Percentiles rank a stretch among this genome's conserved stretches.
Conservation (phyloP, 2,797 vertebrate genomes). For the Hydrolagus colliei region DNA sequence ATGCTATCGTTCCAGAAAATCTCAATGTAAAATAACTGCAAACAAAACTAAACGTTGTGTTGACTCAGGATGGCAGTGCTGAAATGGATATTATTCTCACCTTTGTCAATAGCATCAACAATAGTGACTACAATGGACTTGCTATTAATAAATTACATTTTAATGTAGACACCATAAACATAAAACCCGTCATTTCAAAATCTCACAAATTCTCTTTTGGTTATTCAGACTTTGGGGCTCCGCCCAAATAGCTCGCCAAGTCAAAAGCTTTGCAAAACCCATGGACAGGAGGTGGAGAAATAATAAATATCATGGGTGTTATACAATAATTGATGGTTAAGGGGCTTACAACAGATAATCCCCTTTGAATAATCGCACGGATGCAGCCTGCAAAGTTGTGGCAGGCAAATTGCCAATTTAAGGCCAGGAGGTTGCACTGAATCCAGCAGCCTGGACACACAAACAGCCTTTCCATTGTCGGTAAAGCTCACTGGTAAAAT, state of each 20-base stretch:
- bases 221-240: background rate
- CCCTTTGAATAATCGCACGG: conserved; percentile 77
- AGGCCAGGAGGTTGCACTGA: background rate
- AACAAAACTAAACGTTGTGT: background rate
- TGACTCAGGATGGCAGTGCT: background rate
- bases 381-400: conserved; percentile 68
- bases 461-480: background rate
- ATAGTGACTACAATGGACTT: background rate
- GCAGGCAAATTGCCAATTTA: conserved; percentile 52
- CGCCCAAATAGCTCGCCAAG: background rate
- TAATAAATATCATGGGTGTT: background rate
- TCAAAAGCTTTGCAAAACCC: background rate
- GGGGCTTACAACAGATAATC: conserved; percentile 81
- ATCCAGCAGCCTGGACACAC: too few relatives aligned
- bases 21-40: background rate
- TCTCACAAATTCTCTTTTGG: background rate
- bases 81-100: background rate
- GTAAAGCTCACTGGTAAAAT: background rate
- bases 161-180: background rate
- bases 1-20: background rate
- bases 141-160: background rate
- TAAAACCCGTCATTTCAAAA: conserved; percentile 1
- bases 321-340: conserved; percentile 84
- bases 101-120: conserved; percentile 1
- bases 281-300: background rate